These are phyloP conservation scores for Tricholauxania praeusta DNA, from an alignment of 2,888 invertebrate species.

Conservation along the genomic window DNA sequence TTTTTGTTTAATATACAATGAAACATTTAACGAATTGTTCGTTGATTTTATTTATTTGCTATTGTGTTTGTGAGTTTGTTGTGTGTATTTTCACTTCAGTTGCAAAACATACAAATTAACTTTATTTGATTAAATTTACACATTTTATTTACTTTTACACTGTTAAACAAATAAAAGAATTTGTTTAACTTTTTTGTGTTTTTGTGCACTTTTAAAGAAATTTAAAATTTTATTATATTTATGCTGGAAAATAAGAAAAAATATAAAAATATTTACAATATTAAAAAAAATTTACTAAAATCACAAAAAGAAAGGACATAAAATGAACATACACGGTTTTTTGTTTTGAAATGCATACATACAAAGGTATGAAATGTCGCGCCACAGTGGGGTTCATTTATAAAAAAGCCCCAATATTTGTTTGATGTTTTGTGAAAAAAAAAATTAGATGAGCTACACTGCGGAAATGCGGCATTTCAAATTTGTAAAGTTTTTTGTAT, in stretches of 20 bases:
- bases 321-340: background rate
- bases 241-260: constrained; percentile 7
- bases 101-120: constrained; percentile 14
- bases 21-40: constrained; percentile 62
- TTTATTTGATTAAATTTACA: no score
- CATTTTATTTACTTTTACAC: constrained; percentile 17
- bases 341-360: no score
- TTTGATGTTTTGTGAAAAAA: background rate
- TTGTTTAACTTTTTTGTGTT: constrained; percentile 21
- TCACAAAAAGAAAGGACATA: background rate
- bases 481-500: background rate
- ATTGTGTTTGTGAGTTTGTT: constrained; percentile 45
- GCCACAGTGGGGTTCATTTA: constrained; percentile 19
- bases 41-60: constrained; percentile 33
- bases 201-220: constrained; percentile 1
- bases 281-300: constrained; percentile 3
- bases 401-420: background rate
- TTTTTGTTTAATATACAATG: constrained; percentile 51
- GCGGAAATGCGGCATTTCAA: background rate
- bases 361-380: no score
- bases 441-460: background rate
- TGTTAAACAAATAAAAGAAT: constrained; percentile 45
- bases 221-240: background rate
- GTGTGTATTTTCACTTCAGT: constrained; percentile 34
- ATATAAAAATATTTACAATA: constrained; percentile 3